Conservation (phyloP, 2,797 vertebrate species). For the Hybognathus amarus region DNA sequence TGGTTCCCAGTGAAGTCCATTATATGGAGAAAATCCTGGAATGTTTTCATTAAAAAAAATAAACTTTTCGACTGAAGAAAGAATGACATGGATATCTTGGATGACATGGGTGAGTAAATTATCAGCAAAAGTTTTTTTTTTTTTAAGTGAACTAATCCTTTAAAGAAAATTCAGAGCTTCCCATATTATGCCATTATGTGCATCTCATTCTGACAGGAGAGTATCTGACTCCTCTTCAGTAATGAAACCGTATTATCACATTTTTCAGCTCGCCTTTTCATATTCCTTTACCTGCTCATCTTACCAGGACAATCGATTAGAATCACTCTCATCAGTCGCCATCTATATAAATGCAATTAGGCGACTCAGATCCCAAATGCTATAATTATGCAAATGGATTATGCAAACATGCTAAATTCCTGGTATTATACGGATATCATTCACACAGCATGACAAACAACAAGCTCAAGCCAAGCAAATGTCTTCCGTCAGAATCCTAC, state of each 20-base stretch:
- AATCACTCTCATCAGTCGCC: conserved; percentile 13
- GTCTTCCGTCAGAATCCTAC: conserved; percentile 15
- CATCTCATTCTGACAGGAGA: not conserved
- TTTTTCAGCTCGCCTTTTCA: not conserved
- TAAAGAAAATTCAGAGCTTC: not conserved
- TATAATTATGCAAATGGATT: conserved; percentile 46
- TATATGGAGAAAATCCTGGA: too few relatives aligned
- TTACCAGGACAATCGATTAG: conserved; percentile 37
- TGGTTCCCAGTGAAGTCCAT: too few relatives aligned
- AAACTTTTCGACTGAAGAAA: too few relatives aligned
- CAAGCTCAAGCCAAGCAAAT: conserved; percentile 12
- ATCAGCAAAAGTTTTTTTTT: too few relatives aligned
- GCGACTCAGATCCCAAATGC: conserved; percentile 29
- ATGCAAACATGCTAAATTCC: conserved; percentile 24
- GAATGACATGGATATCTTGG: too few relatives aligned
- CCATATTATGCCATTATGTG: not conserved
- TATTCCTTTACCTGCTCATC: conserved; percentile 18
- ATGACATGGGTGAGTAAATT: too few relatives aligned
- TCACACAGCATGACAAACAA: conserved; percentile 13
- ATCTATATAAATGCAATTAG: conserved; percentile 35
- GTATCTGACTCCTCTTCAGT: not conserved
- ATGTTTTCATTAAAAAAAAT: too few relatives aligned
- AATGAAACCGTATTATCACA: not conserved
- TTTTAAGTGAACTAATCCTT: too few relatives aligned
- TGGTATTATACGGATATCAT: conserved; percentile 22